Base-by-base conservation (phyloP, 2,113 vertebrate genomes). In the Orthonyx spaldingii region DNA sequence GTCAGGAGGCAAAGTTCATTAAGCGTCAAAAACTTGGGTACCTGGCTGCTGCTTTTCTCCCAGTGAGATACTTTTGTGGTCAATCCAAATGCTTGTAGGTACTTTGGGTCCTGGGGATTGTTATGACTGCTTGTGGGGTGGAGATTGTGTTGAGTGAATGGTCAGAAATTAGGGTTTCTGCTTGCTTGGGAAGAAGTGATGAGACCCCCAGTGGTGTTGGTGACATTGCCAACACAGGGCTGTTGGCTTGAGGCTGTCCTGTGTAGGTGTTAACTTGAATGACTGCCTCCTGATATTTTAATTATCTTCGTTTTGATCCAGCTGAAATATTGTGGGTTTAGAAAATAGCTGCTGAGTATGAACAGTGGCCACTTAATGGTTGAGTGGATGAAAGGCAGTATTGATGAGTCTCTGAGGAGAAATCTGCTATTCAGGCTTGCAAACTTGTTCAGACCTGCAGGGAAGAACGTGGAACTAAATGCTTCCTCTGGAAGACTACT, bases 331-430 rank as follows among this genome's bases (percentile, higher is more conserved):
- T 95, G 93, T 94, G 96, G 92, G 68, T 90, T 96, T 92, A 90
- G 64, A 55, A 93, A 94, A 92, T 61, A 93, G 79, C 90, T 94
- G 90, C 61, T 18, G 53, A 93, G 65, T 86, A 69, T 65, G 86
- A 85, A 53, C 49, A 33, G 90, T 87, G 80, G 65, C 92, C 74
- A 11, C 84, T 89, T 96, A 96, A 90, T 93, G 95, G 93, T 5
- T 84, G 69, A 87, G 88, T 75, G 80, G 80, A 92, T 96, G 88
- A 95, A 93, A 95, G 90, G 83, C 1, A 0, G 64, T 95, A 96
- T 95, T 92, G 92, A 97, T 96, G 96, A 90, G 93, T 94, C 94
- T 96, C 95, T 26, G 80, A 93, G 96, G 96, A 96, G 90, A 95
- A 81, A 84, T 96, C 72, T 93, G 80, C 86, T 92, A 4, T 89